Percentiles rank a stretch among this genome's conserved stretches.
phyloP scores from a whole-genome alignment of 1,140 invertebrate genomes.

The Hormaphis cornu region DNA sequence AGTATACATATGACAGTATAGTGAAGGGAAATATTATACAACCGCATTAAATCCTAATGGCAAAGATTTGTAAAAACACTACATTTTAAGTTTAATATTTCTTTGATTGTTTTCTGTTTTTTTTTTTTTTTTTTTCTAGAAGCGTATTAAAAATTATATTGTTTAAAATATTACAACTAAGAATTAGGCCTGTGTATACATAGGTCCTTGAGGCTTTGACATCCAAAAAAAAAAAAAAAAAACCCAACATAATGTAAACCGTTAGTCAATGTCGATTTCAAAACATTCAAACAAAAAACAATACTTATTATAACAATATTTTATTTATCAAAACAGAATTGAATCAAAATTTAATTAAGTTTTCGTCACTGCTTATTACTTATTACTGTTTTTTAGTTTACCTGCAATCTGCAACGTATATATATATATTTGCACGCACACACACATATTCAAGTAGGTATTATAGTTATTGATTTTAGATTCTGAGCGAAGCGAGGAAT shows the following conservation, averaged over 20 bases:
- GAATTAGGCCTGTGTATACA: background rate
- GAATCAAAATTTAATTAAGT: too few species aligned
- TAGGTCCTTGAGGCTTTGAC: background rate
- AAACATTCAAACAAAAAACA: background rate
- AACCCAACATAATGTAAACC: background rate
- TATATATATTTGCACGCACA: too few species aligned
- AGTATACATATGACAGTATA: conserved; percentile 3
- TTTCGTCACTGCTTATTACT: too few species aligned
- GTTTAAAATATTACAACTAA: background rate
- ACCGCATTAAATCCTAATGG: conserved; percentile 20
- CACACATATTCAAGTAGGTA: too few species aligned
- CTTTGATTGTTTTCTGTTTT: background rate
- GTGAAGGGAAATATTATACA: background rate
- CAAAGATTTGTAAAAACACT: background rate
- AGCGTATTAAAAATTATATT: background rate
- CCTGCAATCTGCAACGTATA: too few species aligned
- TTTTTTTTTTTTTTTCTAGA: background rate
- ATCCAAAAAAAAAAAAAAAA: too few species aligned
- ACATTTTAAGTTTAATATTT: background rate
- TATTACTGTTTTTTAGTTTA: too few species aligned
- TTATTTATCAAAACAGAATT: too few species aligned
- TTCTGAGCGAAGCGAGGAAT: too few species aligned
- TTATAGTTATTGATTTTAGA: too few species aligned
- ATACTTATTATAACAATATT: too few species aligned
- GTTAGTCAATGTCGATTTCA: background rate